phyloP scores from a whole-genome alignment of 23 tunicate genomes.

The Aplidium turbinatum region DNA sequence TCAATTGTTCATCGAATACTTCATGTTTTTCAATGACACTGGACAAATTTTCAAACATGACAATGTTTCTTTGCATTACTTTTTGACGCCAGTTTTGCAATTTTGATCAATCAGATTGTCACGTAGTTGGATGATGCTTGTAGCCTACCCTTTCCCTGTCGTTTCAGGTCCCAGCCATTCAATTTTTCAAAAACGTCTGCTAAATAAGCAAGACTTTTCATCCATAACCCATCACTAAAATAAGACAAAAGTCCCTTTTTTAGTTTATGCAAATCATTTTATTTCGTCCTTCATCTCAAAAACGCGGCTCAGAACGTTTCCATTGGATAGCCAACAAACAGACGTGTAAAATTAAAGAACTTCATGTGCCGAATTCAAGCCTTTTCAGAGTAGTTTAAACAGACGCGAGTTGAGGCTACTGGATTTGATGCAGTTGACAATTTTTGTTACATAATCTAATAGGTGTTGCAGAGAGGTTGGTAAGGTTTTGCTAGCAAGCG shows the following conservation, averaged over 20 bases:
- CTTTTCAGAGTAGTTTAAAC: conserved; percentile 38
- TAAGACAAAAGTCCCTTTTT: conserved; percentile 24
- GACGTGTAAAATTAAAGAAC: conserved; percentile 15
- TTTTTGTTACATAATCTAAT: neutral
- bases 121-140: conserved; percentile 35
- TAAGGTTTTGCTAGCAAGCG: conserved; percentile 13
- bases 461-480: conserved; percentile 10
- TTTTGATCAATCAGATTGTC: conserved; percentile 33
- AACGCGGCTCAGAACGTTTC: conserved; percentile 37
- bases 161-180: conserved; percentile 5
- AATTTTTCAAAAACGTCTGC: conserved; percentile 25
- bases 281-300: neutral
- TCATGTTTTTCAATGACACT: conserved; percentile 16
- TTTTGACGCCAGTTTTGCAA: conserved; percentile 53
- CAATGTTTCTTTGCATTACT: conserved; percentile 30
- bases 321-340: conserved; percentile 56
- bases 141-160: conserved; percentile 32
- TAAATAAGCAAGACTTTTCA: neutral
- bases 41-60: conserved; percentile 20
- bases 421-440: conserved; percentile 30
- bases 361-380: conserved; percentile 19
- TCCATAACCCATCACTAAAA: conserved; percentile 19
- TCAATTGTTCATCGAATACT: conserved; percentile 33
- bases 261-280: neutral
- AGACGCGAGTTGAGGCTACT: conserved; percentile 21